Conservation (phyloP, 2,888 invertebrate species). For the Ypsolopha sequella region DNA sequence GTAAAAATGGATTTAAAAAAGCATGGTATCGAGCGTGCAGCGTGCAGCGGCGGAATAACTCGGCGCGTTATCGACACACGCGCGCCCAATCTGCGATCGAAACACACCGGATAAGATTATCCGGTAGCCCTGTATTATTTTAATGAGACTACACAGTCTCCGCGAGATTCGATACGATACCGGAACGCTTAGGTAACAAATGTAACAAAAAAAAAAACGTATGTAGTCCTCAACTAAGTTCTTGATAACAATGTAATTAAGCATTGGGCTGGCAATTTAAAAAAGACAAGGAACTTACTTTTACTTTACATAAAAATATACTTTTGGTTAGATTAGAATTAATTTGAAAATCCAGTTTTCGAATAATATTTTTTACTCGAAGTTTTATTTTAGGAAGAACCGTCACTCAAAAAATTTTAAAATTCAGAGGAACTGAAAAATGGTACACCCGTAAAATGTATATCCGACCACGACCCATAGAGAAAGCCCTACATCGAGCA, state of each 20-base stretch:
- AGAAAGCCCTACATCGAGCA: slow-evolving; percentile 31
- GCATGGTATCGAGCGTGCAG: slow-evolving; percentile 58
- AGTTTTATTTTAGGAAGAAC: too few species aligned
- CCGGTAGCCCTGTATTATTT: slow-evolving; percentile 70
- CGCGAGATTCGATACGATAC: slow-evolving; percentile 62
- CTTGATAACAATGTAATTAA: background rate
- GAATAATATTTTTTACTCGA: too few species aligned
- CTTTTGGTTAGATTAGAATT: too few species aligned
- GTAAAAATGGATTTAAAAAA: slow-evolving; percentile 59
- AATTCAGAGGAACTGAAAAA: background rate
- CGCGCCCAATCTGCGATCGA: slow-evolving; percentile 69
- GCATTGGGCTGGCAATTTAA: background rate
- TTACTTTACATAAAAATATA: too few species aligned
- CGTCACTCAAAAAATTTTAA: background rate
- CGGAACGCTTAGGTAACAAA: slow-evolving; percentile 64
- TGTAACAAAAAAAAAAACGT: slow-evolving; percentile 56
- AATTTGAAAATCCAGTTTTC: too few species aligned
- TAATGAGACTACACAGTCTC: slow-evolving; percentile 71
- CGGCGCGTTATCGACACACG: slow-evolving; percentile 63
- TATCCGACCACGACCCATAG: slow-evolving; percentile 19
- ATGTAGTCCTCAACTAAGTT: background rate
- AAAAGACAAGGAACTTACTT: background rate
- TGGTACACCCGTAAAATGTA: background rate
- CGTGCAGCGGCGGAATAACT: slow-evolving; percentile 64
- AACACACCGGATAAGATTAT: slow-evolving; percentile 70